A percentile compares a stretch with the other conserved stretches of the same genome.
Evolutionary conservation across 2,888 invertebrate species (phyloP).

Genomic region (Torymus tubicola): DNA sequence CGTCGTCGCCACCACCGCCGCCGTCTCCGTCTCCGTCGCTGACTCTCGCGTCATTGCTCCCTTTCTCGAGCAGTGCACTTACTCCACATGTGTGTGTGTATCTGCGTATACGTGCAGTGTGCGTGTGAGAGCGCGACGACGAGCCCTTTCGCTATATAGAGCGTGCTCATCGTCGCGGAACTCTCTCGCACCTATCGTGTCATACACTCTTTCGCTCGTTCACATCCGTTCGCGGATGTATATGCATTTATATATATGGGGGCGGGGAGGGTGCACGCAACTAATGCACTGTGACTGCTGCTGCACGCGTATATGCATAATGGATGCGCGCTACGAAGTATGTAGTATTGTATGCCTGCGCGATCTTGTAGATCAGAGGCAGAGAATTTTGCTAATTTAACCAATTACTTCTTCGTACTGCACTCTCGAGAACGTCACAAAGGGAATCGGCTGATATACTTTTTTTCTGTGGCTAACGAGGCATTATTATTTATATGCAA

Average conservation of each 20-base stretch:
- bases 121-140: background rate
- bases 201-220: conserved; percentile 5
- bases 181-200: conserved; percentile 5
- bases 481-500: no score
- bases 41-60: conserved; percentile 50
- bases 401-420: conserved; percentile 11
- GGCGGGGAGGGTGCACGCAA: background rate
- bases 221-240: background rate
- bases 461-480: no score
- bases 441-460: no score
- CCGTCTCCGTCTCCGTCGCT: conserved; percentile 28
- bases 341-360: background rate
- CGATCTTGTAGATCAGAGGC: background rate
- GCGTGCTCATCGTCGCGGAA: conserved; percentile 31
- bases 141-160: conserved; percentile 9
- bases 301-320: conserved; percentile 2
- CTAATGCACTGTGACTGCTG: conserved; percentile 10
- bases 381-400: conserved; percentile 20
- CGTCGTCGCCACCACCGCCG: conserved; percentile 17
- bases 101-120: background rate
- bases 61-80: conserved; percentile 46
- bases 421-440: no score
- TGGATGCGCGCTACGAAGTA: background rate
- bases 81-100: background rate
- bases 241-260: background rate